Base-by-base conservation (phyloP, 1,140 invertebrate species). In the Orchesella cincta region DNA sequence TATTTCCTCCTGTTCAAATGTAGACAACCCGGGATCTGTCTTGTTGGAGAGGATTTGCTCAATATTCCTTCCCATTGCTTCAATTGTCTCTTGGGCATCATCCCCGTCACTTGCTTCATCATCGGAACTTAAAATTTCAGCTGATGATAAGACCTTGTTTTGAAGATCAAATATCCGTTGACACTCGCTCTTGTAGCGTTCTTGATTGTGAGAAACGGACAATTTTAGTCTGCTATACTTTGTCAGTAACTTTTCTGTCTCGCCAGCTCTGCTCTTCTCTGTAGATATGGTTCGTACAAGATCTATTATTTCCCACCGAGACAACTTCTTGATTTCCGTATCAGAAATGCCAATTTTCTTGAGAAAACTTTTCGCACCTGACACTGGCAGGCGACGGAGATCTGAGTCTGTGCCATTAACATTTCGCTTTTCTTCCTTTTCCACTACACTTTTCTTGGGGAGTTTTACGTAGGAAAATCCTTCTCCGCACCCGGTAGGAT, bases 381-480 rank as follows among this genome's bases (percentile, higher is more conserved):
- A 89, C 14, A 92, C 82, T 23, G 89, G 88, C 1, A 92, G 85
- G 73, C 89, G 87, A 18, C 90, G 83, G 16, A 92, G 85, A 86
- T 92, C 90, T 79, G 91, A 90, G 83, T 91, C 90, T 18, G 91
- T 92, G 64, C 90, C 91, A 23, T 26, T 23, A 8, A 8, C 57
- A 23, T 64, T 31, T 8, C 5, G 5, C 23, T 5, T 14, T n/a
- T 28, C 2, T 36, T 28, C 16, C 16, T 82, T 75, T 83, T 83
- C 77, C 83, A 83, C 34, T 83, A 90, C 91, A 80, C 89, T 29
- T 67, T 29, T 67, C 23, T 89, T 8, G 89, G 88, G 1, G 33
- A 91, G 87, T 23, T 87, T 83, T n/a, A 91, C 88, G 82, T 90
- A 92, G 0, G 89, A 90, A 83, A 92, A 92, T 0, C 90, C 91